phyloP scores from a whole-genome alignment of 2,888 invertebrate genomes.

The Calameuta pallipes region DNA sequence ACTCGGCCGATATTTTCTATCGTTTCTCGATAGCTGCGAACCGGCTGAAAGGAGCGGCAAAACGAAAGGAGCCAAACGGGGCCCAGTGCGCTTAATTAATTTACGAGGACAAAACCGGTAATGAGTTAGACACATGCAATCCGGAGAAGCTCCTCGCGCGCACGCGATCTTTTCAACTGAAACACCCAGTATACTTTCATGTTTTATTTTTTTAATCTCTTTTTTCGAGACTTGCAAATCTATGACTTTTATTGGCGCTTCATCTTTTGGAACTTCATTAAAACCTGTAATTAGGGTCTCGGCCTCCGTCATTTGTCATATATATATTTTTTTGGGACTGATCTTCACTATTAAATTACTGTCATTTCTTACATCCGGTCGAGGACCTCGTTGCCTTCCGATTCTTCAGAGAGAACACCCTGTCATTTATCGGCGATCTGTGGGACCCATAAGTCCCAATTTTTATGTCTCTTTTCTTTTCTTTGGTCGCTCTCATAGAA shows the following conservation, averaged over 20 bases:
- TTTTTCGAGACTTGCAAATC: no score
- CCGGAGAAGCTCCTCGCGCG: constrained; percentile 24
- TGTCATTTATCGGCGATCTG: background rate
- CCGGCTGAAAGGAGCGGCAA: no score
- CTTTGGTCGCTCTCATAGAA: background rate
- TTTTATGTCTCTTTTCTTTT: background rate
- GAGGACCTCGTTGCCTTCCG: background rate
- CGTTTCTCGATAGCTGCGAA: no score
- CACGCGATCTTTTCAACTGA: constrained; percentile 45
- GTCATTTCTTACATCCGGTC: background rate
- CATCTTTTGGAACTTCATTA: no score
- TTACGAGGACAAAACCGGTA: constrained; percentile 57
- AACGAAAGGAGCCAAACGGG: no score
- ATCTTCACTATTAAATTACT: background rate
- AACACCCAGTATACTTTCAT: background rate
- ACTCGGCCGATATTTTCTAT: no score
- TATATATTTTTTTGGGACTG: background rate
- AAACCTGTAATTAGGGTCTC: background rate
- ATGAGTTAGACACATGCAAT: constrained; percentile 54
- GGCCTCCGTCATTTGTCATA: background rate
- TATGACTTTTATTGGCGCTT: no score
- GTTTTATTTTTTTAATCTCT: background rate
- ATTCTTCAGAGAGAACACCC: background rate
- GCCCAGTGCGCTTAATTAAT: constrained; percentile 44
- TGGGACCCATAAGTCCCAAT: no score